A percentile compares a stretch with the other conserved stretches of the same genome.
Conservation (phyloP, 2,113 vertebrate species). For the Leptocoma aspasia region DNA sequence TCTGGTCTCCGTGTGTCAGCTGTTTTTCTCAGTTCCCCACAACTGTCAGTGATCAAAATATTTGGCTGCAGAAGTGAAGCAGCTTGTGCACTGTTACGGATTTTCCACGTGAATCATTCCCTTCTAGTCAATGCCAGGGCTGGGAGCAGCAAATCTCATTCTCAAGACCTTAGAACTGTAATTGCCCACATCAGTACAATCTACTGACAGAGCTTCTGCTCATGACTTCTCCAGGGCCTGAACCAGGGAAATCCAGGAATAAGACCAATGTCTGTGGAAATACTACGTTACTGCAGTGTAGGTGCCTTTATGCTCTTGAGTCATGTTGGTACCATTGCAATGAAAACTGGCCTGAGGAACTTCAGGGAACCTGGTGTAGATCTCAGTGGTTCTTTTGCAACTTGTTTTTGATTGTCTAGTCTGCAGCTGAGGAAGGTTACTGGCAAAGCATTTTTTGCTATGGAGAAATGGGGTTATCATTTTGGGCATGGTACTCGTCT, state of each 20-base stretch:
- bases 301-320: neutral
- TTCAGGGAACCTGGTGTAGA: neutral
- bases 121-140: neutral
- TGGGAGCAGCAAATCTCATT: neutral
- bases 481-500: neutral
- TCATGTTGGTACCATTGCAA: neutral
- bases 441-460: neutral
- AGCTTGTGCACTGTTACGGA: neutral
- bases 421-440: neutral
- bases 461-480: fast-evolving
- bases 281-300: neutral
- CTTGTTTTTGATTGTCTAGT: neutral
- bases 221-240: neutral
- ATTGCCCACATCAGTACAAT: neutral
- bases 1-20: neutral
- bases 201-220: neutral
- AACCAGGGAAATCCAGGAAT: neutral
- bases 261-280: neutral
- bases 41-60: neutral
- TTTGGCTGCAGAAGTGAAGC: neutral
- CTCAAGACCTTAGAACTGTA: neutral
- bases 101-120: neutral
- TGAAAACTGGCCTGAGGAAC: neutral
- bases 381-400: neutral
- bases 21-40: slow-evolving; percentile 14